phyloP scores from a whole-genome alignment of 2,113 vertebrate genomes.

The Protobothrops mucrosquamatus region DNA sequence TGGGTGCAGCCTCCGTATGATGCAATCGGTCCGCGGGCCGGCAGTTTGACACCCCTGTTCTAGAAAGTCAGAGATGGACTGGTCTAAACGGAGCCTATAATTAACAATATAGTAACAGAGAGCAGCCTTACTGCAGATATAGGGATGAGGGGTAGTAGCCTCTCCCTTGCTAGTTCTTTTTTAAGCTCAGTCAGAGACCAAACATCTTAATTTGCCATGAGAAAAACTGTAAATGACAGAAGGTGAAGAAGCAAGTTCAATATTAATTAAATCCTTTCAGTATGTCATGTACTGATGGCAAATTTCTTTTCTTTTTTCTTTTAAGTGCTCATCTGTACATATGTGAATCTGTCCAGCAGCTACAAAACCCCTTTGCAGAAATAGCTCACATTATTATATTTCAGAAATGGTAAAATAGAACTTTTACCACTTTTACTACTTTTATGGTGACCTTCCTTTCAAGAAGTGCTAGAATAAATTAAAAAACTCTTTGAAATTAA shows the following conservation, averaged over 20 bases:
- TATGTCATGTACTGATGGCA: constrained; percentile 48
- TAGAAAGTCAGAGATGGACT: constrained; percentile 16
- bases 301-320: background rate
- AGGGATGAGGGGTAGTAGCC: constrained; percentile 45
- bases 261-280: constrained; percentile 49
- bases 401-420: constrained; percentile 6
- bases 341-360: background rate
- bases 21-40: too few species aligned
- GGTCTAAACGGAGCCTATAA: constrained; percentile 42
- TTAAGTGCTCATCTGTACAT: background rate
- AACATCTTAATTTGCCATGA: constrained; percentile 53
- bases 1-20: too few species aligned
- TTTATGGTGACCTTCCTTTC: background rate
- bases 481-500: background rate
- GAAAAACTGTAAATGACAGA: constrained; percentile 39
- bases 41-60: background rate
- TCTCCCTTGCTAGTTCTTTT: constrained; percentile 48
- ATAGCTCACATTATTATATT: background rate
- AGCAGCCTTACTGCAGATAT: constrained; percentile 39
- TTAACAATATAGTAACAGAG: constrained; percentile 38
- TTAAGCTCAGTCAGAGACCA: constrained; percentile 34
- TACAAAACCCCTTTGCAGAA: background rate
- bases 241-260: constrained; percentile 37
- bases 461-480: background rate
- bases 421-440: background rate